Base-by-base conservation (phyloP, 92 coral and sea anemone species). In the Heteractis magnifica region DNA sequence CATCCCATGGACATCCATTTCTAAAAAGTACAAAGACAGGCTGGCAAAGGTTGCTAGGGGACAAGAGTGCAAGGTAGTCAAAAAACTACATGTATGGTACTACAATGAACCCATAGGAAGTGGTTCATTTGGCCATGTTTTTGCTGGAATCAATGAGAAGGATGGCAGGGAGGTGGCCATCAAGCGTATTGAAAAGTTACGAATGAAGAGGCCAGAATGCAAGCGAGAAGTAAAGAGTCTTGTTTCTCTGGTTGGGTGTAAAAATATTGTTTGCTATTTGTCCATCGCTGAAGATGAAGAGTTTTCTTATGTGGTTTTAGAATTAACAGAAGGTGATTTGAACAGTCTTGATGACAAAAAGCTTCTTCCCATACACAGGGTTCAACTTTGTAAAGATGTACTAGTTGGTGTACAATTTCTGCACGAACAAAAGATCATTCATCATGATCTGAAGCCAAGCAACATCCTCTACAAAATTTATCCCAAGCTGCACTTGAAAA, bases 121-220 rank as follows among this genome's bases (percentile, higher is more conserved):
- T 10, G 62, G 62, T 3, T 14, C 15, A 18, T 56, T 56, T 56
- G 62, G 68, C 19, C 41, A 21, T 52, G 87, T 89, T 4, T 87
- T 77, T 77, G 88, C 84, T 51, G 92, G 85, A 11, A 49, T 89
- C 18, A 73, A 81, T 52, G 82, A 55, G 51, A 80, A 16, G 48
- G 90, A 90, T 44, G 90, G 91, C 50, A 49, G 90, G 77, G 93
- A 90, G 52, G 85, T 88, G 50, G 89, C 89, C 12, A 58, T 88
- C 12, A 88, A 88, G 76, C 88, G 89, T 16, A 72, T 84, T 34
- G 89, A 79, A 74, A 88, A 88, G 72, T 73, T 53, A 75, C 44
- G 85, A 60, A 51, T 88, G 52, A 49, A 19, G 9, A 56, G 82
- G 23, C 79, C 75, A 15, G 77, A 79, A 80, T 82, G 84, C 52